phyloP scores from a whole-genome alignment of 2,113 vertebrate species.

The Scolopax mira region DNA sequence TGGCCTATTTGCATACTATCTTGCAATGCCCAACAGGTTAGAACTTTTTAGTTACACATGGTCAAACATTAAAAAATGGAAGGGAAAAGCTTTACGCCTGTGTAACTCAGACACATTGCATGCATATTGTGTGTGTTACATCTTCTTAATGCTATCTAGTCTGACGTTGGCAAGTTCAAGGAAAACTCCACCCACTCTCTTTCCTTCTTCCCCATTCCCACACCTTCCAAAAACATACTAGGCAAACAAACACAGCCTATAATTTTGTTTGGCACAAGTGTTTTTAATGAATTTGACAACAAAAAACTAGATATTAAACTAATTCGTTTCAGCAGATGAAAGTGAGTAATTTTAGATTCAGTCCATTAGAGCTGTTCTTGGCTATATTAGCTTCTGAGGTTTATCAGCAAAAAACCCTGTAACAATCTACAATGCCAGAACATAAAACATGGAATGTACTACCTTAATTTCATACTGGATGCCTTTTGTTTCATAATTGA shows the following conservation, averaged over 20 bases:
- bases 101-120: neutral
- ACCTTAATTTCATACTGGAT: slow-evolving; percentile 60
- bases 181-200: neutral
- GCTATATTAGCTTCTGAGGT: slow-evolving; percentile 24
- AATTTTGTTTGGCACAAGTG: slow-evolving; percentile 40
- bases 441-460: slow-evolving; percentile 27
- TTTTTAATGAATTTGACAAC: slow-evolving; percentile 51
- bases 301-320: slow-evolving; percentile 49
- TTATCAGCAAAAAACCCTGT: slow-evolving; percentile 18
- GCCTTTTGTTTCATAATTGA: slow-evolving; percentile 63
- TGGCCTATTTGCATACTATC: slow-evolving; percentile 36
- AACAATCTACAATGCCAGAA: slow-evolving; percentile 36
- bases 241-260: neutral
- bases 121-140: slow-evolving; percentile 52
- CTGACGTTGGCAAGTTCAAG: slow-evolving; percentile 1
- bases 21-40: slow-evolving; percentile 24
- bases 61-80: slow-evolving; percentile 45
- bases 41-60: slow-evolving; percentile 8
- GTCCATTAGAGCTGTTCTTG: slow-evolving; percentile 51
- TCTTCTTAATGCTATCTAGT: slow-evolving; percentile 42
- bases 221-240: neutral
- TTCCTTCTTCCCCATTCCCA: neutral
- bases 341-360: slow-evolving; percentile 59
- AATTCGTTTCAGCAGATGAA: slow-evolving; percentile 59
- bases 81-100: slow-evolving; percentile 18